Percentiles rank a stretch among this genome's conserved stretches.
Evolutionary conservation across 2,113 vertebrate genomes (phyloP).

Genomic region (Sinocyclocheilus grahami): DNA sequence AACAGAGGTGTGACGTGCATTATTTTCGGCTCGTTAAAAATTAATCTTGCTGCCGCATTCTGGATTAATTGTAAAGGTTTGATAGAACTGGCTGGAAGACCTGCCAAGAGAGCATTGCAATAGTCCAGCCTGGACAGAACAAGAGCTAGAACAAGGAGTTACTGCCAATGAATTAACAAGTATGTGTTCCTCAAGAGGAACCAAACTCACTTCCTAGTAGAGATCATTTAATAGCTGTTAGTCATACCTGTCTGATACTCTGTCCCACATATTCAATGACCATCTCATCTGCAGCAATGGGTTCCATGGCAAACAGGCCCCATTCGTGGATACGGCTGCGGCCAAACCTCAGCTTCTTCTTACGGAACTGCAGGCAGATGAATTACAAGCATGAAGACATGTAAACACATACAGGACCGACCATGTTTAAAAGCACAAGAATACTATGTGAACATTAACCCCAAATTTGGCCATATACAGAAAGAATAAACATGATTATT

Average conservation of each 20-base stretch:
- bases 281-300: constrained; percentile 95
- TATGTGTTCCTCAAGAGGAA: not conserved
- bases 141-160: not conserved
- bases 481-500: not conserved
- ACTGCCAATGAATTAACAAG: not conserved
- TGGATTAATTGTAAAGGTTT: too few species aligned
- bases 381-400: not conserved
- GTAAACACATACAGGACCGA: not conserved
- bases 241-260: constrained; percentile 89
- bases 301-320: constrained; percentile 95
- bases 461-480: not conserved
- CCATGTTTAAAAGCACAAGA: not conserved
- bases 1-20: too few species aligned
- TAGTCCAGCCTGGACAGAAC: too few species aligned
- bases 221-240: not conserved
- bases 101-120: too few species aligned
- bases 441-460: not conserved
- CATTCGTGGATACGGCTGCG: constrained; percentile 94
- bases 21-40: too few species aligned
- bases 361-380: constrained; percentile 83
- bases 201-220: not conserved
- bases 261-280: constrained; percentile 96
- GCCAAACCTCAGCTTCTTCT: constrained; percentile 92
- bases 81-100: too few species aligned
- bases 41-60: too few species aligned